A percentile compares a stretch with the other conserved stretches of the same genome.
Conservation (phyloP, 1,140 invertebrate species). For the Sycophaga agraensis region DNA sequence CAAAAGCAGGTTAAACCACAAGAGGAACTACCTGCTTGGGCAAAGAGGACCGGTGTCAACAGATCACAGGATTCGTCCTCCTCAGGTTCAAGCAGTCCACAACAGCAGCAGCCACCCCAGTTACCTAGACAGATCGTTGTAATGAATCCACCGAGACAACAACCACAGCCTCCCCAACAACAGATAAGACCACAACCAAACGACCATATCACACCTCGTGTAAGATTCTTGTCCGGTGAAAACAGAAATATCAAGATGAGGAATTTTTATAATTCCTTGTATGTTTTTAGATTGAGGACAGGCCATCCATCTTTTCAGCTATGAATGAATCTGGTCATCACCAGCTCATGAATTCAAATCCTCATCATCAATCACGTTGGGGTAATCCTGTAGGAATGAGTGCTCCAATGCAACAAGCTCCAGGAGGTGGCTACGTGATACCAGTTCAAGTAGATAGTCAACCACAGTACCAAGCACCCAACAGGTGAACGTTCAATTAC, state of each 20-base stretch:
- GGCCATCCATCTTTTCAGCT: constrained; percentile 51
- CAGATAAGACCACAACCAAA: constrained; percentile 28
- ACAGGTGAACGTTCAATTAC: no score
- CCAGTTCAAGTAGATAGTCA: constrained; percentile 45
- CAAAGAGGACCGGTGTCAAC: constrained; percentile 41
- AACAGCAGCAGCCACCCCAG: constrained; percentile 22
- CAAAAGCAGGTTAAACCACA: constrained; percentile 53
- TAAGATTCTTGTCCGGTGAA: constrained; percentile 31
- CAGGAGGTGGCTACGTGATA: constrained; percentile 43
- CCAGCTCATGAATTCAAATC: constrained; percentile 46
- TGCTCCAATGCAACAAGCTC: constrained; percentile 34
- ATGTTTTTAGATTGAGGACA: constrained; percentile 52
- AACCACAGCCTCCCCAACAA: constrained; percentile 14
- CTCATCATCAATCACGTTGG: constrained; percentile 53
- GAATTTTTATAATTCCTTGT: neutral
- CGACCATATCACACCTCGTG: constrained; percentile 45
- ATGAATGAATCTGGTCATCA: constrained; percentile 52
- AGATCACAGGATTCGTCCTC: constrained; percentile 34
- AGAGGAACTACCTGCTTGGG: constrained; percentile 57
- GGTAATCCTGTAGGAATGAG: constrained; percentile 37
- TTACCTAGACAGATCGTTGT: constrained; percentile 10
- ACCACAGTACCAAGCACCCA: constrained; percentile 9
- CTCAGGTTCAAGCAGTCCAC: constrained; percentile 16
- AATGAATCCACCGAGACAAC: constrained; percentile 8
- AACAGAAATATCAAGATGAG: no score